Evolutionary conservation across 2,113 vertebrate species (phyloP).

Genomic region (Bambusicola thoracicus): DNA sequence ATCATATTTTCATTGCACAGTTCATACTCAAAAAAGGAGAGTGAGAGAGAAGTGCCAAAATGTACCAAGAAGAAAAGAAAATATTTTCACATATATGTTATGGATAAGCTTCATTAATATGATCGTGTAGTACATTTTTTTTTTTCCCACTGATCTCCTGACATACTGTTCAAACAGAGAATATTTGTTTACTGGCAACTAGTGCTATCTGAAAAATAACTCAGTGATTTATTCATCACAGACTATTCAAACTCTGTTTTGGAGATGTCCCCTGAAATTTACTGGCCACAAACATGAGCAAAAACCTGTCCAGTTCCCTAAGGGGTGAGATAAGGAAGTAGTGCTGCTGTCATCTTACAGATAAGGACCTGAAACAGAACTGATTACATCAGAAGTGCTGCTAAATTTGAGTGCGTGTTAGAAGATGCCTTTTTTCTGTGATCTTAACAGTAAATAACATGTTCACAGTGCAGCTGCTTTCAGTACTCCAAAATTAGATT

Average conservation of each 20-base stretch:
- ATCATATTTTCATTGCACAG: background rate
- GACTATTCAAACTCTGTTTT: background rate
- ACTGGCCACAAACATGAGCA: background rate
- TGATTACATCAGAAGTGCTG: background rate
- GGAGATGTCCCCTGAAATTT: background rate
- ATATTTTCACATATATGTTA: background rate
- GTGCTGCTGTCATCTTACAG: background rate
- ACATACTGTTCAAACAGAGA: background rate
- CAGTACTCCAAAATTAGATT: background rate
- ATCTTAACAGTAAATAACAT: background rate
- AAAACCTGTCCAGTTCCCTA: background rate
- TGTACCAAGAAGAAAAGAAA: background rate
- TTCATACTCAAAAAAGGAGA: background rate
- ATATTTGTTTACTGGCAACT: background rate
- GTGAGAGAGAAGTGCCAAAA: background rate
- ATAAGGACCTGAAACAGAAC: background rate
- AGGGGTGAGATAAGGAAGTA: background rate
- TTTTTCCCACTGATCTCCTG: background rate
- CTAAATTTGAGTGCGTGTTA: background rate
- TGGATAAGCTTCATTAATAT: background rate
- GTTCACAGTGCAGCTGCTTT: background rate
- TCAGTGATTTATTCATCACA: background rate
- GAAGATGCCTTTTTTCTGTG: background rate
- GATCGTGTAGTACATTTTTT: fast-evolving
- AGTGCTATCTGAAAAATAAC: background rate